Conservation (phyloP, 2,113 vertebrate species). For the Opisthocomus hoazin region DNA sequence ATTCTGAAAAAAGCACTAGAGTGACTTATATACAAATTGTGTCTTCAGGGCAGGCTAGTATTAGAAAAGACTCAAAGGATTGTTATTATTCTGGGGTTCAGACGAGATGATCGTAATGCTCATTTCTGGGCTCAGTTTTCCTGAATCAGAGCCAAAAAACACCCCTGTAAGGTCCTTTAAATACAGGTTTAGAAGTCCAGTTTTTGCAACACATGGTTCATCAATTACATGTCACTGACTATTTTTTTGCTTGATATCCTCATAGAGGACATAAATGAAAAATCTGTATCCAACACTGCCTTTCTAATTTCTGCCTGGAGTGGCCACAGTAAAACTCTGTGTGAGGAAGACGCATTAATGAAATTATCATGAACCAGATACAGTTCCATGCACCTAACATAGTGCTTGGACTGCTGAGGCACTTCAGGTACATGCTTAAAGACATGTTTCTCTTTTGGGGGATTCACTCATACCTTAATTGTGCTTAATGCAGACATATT, state of each 20-base stretch:
- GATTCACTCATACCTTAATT: background rate
- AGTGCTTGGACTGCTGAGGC: too few relatives aligned
- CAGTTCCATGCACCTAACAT: fast-evolving
- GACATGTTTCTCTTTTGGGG: fast-evolving
- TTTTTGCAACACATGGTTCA: background rate
- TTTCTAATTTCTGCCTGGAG: background rate
- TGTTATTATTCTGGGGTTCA: background rate
- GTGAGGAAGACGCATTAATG: background rate
- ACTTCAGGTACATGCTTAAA: background rate
- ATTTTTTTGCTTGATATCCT: background rate
- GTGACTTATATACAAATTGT: background rate
- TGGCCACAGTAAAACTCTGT: background rate
- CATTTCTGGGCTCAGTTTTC: background rate
- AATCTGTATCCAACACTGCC: background rate
- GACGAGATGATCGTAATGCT: background rate
- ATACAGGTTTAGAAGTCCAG: background rate
- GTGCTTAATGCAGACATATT: background rate
- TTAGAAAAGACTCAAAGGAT: background rate
- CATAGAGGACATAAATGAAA: background rate
- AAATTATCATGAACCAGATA: background rate
- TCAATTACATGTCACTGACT: fast-evolving
- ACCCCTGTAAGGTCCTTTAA: background rate
- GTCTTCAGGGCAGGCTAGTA: background rate
- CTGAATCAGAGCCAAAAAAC: background rate
- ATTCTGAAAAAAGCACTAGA: background rate